Percentiles rank a stretch among this genome's conserved stretches.
These are phyloP conservation scores for Acholoe squamosa DNA, from an alignment of 2,888 invertebrate species.

Conservation along the genomic window DNA sequence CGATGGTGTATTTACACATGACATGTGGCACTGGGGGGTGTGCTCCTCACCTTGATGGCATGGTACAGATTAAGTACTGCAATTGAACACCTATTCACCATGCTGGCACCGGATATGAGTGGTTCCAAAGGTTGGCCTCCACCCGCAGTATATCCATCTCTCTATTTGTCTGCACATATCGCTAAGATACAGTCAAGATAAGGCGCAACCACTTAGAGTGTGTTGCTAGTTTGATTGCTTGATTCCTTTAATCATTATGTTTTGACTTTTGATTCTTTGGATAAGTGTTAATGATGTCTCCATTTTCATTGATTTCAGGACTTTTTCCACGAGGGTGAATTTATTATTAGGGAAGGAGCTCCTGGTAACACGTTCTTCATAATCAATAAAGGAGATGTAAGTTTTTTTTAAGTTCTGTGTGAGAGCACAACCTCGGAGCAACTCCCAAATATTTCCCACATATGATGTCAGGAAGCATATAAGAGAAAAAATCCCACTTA, in stretches of 20 bases:
- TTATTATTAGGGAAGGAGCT: constrained; percentile 97
- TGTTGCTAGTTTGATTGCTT: too few relatives aligned
- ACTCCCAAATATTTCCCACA: too few relatives aligned
- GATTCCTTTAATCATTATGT: background rate
- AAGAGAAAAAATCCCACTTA: too few relatives aligned
- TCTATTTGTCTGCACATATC: background rate
- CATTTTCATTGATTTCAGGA: constrained; percentile 85
- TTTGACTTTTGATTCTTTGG: background rate
- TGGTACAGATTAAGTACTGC: background rate
- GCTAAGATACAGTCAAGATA: background rate
- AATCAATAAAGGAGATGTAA: constrained; percentile 94
- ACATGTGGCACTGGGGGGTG: background rate
- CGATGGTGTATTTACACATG: background rate
- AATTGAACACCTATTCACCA: background rate
- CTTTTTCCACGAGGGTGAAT: constrained; percentile 95
- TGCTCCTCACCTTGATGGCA: background rate
- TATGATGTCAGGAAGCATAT: too few relatives aligned
- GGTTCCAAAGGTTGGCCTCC: background rate
- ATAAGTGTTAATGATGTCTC: too few relatives aligned
- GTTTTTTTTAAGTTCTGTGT: too few relatives aligned
- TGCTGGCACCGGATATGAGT: background rate
- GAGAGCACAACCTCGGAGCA: too few relatives aligned
- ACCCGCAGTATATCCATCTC: background rate
- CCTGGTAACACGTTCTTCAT: constrained; percentile 98
- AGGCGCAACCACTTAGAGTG: too few relatives aligned